These are phyloP conservation scores for Bungarus multicinctus DNA, from an alignment of 2,113 vertebrate genomes.

Conservation along the genomic window DNA sequence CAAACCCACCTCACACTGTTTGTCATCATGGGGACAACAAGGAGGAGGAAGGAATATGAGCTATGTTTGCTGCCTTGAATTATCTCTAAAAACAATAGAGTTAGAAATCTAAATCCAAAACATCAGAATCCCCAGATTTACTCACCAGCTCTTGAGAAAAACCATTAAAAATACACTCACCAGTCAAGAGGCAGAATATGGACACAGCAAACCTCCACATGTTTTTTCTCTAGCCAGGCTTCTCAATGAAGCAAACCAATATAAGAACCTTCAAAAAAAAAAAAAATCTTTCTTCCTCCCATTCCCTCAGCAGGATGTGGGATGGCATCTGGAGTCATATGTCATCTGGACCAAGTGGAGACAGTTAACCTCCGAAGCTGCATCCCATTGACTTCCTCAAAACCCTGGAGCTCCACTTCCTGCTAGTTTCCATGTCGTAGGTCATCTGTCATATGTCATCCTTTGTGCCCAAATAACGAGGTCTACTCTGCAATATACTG, in stretches of 20 bases:
- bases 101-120: background rate
- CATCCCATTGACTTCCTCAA: background rate
- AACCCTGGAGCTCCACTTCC: background rate
- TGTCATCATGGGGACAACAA: background rate
- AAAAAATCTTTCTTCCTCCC: background rate
- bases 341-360: background rate
- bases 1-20: background rate
- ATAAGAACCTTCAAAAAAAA: background rate
- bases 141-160: background rate
- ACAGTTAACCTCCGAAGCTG: background rate
- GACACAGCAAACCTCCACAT: background rate
- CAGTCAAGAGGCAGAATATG: background rate
- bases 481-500: background rate
- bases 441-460: no score
- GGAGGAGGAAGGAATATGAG: background rate
- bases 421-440: no score
- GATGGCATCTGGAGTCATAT: background rate
- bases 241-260: background rate
- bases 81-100: background rate
- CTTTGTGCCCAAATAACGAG: background rate
- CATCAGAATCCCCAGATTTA: background rate
- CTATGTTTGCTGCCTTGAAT: background rate
- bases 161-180: background rate
- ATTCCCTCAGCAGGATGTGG: background rate
- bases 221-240: background rate